Evolutionary conservation across 2,113 vertebrate genomes (phyloP), one percentile per base, ranked within the genome.

Genomic region (Heterocephalus glaber): DNA sequence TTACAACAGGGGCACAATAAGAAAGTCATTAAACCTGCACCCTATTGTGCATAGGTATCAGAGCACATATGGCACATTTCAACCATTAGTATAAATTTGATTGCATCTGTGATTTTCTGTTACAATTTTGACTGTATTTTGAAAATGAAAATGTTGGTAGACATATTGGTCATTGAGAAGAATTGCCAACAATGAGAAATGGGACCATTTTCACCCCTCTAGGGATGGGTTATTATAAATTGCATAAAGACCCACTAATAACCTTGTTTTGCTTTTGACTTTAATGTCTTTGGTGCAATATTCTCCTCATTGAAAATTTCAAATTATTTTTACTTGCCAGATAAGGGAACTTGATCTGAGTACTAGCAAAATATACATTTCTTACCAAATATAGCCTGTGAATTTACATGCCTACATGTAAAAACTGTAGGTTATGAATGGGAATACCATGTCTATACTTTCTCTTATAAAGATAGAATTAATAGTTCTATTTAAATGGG

Each of bases 11-110:
- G 97, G 97, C 97, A 97, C 97, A 98, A 98, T 98, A 98, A 98
- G 97, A 97, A 98, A 98, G 97, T 97, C 98, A 98, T 98, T 99
- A 98, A 98, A 97, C 93, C 96, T 97, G 97, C 98, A 98, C 98
- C 98, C 98, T 96, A 98, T 98, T 98, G 98, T 98, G 98, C 98
- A 94, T 97, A 98, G 98, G 98, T 98, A 98, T 98, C 98, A 96
- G 98, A 97, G 81, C 95, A 97, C 98, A 98, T 98, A 98, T 98
- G 98, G 98, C 92, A 44, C 63, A 66, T 98, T 98, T 98, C 98
- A 98, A 97, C 95, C 96, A 97, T 97, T 98, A 98, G 93, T 96
- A 98, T 95, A 93, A 96, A 96, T 97, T 98, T 98, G 89, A 94
- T 96, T 92, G 94, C 66, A 97, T 98, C 98, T 98, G 79, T 98